phyloP scores from a whole-genome alignment of 2,888 invertebrate species.

The Hypselothyrea guttata region DNA sequence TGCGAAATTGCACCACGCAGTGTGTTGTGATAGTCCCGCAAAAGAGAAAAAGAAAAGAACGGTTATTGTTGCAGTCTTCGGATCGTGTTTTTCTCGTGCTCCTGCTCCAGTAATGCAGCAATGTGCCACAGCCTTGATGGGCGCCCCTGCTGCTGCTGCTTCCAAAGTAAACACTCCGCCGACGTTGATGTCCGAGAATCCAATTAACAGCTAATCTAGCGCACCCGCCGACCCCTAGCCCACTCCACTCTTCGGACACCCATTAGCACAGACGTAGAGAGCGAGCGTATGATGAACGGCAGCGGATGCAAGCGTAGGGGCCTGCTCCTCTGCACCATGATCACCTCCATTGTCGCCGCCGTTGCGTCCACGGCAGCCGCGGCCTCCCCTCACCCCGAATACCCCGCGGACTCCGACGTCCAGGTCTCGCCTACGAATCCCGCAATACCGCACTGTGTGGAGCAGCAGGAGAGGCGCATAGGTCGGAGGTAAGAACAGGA shows the following conservation, averaged over 20 bases:
- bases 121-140: constrained; percentile 71
- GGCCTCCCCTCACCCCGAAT: constrained; percentile 26
- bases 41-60: too few species aligned
- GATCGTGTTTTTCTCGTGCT: constrained; percentile 3
- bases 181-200: constrained; percentile 46
- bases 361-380: constrained; percentile 38
- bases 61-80: too few species aligned
- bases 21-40: constrained; percentile 52
- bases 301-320: constrained; percentile 53
- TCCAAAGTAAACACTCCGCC: constrained; percentile 37
- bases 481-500: constrained; percentile 80
- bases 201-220: constrained; percentile 56
- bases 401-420: constrained; percentile 34
- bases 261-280: too few species aligned
- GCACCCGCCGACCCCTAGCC: constrained; percentile 7
- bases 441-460: constrained; percentile 77
- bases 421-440: constrained; percentile 48
- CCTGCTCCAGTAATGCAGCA: constrained; percentile 72
- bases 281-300: constrained; percentile 54
- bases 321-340: constrained; percentile 70
- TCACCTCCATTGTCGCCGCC: constrained; percentile 76
- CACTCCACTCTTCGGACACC: neutral
- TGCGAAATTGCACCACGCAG: constrained; percentile 57
- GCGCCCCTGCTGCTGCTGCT: constrained; percentile 55
- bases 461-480: constrained; percentile 76